Base-by-base conservation (phyloP, 2,113 vertebrate species). In the Oxyruncus cristatus region DNA sequence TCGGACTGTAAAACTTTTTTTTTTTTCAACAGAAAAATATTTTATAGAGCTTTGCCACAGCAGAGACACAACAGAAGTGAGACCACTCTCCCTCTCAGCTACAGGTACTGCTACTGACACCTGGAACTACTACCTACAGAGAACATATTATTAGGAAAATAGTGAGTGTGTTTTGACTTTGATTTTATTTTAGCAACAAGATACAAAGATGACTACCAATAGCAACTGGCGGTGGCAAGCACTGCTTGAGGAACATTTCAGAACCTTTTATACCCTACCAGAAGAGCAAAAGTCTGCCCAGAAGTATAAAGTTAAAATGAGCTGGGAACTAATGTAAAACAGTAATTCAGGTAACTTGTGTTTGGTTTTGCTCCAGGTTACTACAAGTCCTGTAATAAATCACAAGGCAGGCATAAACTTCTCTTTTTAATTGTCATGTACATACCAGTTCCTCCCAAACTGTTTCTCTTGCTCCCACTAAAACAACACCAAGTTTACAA, bases 351-450 rank as follows among this genome's bases (percentile, higher is more conserved):
- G 46, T 70, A 65, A 76, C 90, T 77, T 53, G 32, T 2, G 55
- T 88, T 71, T 41, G 11, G 3, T 89, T 91, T 88, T 67, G n/a
- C 30, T 88, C 16, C 73, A 66, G 39, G 53, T 82, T 82, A 85
- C 66, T 91, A 12, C 20, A 70, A 80, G 47, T 74, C 39, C 24
- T 63, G 61, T 59, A 90, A 92, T 63, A 93, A 95, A 86, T 95
- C 83, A 88, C 32, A 47, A 67, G 39, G 52, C 55, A 90, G 39
- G 20, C 0, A 0, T 77, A 63, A 92, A 84, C 52, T 63, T 80
- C 72, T 86, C 42, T 3, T 28, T 91, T 74, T 66, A 88, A 74
- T 44, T 86, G 47, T 66, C 3, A 1, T n/a, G 33, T 46, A 63
- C 33, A 11, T 35, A 55, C 19, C 71, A 65, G 50, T 62, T 94